A percentile compares a stretch with the other conserved stretches of the same genome.
Conservation (phyloP, 2,797 vertebrate genomes). For the Gouania willdenowi region DNA sequence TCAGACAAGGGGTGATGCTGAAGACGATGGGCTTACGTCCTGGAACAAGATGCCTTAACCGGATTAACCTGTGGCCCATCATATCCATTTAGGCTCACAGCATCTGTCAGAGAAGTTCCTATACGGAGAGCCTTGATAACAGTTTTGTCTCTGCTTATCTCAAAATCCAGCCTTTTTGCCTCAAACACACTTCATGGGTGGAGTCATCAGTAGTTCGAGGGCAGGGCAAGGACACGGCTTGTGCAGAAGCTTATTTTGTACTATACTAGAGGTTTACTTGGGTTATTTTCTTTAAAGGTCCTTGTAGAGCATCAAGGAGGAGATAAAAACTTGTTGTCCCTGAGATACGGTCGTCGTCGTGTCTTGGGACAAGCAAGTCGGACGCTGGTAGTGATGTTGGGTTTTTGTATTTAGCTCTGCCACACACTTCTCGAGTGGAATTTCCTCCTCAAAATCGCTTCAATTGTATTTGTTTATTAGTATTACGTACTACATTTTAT, state of each 20-base stretch:
- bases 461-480: no score
- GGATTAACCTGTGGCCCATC: slow-evolving; percentile 67
- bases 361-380: no score
- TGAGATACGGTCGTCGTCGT: no score
- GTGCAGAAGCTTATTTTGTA: slow-evolving; percentile 7
- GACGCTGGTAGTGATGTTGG: no score
- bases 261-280: no score
- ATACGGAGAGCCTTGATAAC: slow-evolving; percentile 42
- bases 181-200: slow-evolving; percentile 33
- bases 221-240: slow-evolving; percentile 34
- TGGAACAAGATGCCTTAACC: slow-evolving; percentile 63
- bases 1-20: slow-evolving; percentile 45
- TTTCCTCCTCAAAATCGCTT: no score
- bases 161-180: slow-evolving; percentile 51
- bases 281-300: no score
- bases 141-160: slow-evolving; percentile 50
- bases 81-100: slow-evolving; percentile 65
- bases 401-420: no score
- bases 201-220: slow-evolving; percentile 40
- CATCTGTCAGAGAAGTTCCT: slow-evolving; percentile 66
- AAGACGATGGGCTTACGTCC: slow-evolving; percentile 44
- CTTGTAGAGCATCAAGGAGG: no score
- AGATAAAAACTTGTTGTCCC: no score
- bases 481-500: no score
- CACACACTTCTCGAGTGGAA: no score